Evolutionary conservation across 2,888 invertebrate genomes (phyloP).

Genomic region (Volucella zonaria): DNA sequence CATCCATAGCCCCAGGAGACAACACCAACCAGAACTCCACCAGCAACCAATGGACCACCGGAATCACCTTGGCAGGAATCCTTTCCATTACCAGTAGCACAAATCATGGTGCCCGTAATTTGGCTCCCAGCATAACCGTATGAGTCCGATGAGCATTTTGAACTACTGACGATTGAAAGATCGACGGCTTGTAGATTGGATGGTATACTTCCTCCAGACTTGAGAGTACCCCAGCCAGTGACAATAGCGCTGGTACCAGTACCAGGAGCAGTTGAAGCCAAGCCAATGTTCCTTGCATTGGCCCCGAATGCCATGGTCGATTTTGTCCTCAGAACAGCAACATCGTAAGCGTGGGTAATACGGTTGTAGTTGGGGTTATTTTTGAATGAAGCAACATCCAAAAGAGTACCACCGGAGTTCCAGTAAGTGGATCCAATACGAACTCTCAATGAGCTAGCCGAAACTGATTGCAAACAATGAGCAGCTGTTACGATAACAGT

Average conservation of each 20-base stretch:
- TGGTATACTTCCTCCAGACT: constrained; percentile 75
- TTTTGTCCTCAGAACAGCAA: constrained; percentile 84
- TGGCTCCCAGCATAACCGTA: constrained; percentile 79
- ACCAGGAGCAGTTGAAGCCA: constrained; percentile 79
- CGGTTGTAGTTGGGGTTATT: constrained; percentile 83
- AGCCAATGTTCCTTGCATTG: constrained; percentile 81
- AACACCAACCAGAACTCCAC: constrained; percentile 77
- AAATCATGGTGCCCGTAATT: constrained; percentile 76
- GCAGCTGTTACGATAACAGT: constrained; percentile 85
- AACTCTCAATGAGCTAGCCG: constrained; percentile 77
- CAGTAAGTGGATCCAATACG: constrained; percentile 84
- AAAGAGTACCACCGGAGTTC: constrained; percentile 76
- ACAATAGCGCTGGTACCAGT: constrained; percentile 73
- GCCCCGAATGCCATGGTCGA: constrained; percentile 82
- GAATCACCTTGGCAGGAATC: constrained; percentile 80
- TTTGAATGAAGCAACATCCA: constrained; percentile 74
- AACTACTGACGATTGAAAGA: constrained; percentile 80
- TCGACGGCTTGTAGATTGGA: constrained; percentile 83
- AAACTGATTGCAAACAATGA: constrained; percentile 83
- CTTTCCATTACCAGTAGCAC: constrained; percentile 76
- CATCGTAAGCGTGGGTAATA: constrained; percentile 83
- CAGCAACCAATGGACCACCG: constrained; percentile 79
- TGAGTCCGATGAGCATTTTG: constrained; percentile 79
- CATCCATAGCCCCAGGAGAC: constrained; percentile 80
- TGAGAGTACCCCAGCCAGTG: constrained; percentile 76